Conservation (phyloP, 37 sponge, comb jelly and placozoan species). For the Theonella swinhoei region DNA sequence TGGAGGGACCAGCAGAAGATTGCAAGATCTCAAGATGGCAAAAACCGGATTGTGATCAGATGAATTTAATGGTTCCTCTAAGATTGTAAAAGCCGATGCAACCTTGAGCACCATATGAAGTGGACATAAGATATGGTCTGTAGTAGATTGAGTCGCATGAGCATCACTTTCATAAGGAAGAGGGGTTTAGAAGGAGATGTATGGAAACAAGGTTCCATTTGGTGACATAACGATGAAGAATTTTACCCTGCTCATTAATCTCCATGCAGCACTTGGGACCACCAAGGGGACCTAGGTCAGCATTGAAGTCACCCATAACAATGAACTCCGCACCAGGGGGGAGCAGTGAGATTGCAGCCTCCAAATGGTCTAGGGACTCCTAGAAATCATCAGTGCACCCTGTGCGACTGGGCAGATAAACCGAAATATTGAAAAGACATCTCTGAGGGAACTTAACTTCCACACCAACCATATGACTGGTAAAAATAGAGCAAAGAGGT, state of each 20-base stretch:
- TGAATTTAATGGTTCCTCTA: not conserved
- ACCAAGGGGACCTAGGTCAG: slow-evolving; percentile 1
- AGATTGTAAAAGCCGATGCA: not conserved
- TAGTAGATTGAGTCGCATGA: not conserved
- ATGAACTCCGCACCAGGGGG: not conserved
- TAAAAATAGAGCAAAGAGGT: not conserved
- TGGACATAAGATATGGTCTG: not conserved
- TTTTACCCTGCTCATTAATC: slow-evolving; percentile 2
- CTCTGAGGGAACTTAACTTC: not conserved
- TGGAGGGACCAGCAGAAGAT: not conserved
- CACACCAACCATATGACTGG: not conserved
- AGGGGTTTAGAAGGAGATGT: not conserved
- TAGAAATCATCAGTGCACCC: slow-evolving; percentile 5
- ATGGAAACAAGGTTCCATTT: not conserved
- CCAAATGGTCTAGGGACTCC: not conserved
- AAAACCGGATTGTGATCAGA: not conserved
- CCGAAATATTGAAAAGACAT: not conserved
- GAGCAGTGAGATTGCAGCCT: not conserved
- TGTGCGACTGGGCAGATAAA: slow-evolving; percentile 1
- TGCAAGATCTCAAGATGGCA: not conserved
- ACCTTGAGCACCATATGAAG: not conserved
- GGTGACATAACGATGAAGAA: not conserved
- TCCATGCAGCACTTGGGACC: not conserved
- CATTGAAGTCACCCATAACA: slow-evolving; percentile 11
- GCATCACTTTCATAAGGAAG: slow-evolving; percentile 9